Conservation (phyloP, 2,797 vertebrate species). For the Platyrinchus mystaceus region DNA sequence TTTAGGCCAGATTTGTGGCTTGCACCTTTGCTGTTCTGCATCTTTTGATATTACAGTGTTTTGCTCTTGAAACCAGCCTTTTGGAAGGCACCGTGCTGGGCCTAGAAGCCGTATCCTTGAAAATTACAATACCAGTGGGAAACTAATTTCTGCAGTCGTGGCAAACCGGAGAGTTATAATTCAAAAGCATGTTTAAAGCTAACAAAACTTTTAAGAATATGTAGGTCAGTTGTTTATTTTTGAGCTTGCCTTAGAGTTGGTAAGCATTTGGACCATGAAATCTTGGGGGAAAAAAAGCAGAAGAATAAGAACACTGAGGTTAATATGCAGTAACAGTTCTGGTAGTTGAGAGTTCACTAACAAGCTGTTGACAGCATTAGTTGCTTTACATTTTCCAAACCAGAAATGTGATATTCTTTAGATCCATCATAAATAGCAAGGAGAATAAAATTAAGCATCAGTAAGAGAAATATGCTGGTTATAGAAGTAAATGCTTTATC, state of each 20-base stretch:
- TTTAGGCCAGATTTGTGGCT: slow-evolving; percentile 5
- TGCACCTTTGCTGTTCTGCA: not conserved
- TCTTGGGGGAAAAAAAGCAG: not conserved
- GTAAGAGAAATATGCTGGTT: not conserved
- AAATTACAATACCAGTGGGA: not conserved
- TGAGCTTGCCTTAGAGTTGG: not conserved
- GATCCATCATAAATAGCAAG: not conserved
- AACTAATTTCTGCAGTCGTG: not conserved
- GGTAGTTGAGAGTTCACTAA: not conserved
- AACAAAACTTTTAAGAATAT: not conserved
- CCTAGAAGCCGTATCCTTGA: not conserved
- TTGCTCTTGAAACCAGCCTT: not conserved
- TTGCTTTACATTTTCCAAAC: not conserved
- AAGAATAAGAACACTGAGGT: not conserved
- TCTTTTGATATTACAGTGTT: slow-evolving; percentile 20
- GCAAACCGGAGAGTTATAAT: not conserved
- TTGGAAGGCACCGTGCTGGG: not conserved
- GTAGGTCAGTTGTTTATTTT: not conserved
- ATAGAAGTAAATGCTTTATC: not conserved
- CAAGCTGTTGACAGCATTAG: not conserved
- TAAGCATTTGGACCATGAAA: not conserved
- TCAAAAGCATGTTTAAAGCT: not conserved
- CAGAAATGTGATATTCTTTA: not conserved
- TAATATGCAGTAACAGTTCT: not conserved
- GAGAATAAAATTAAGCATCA: not conserved